Evolutionary conservation across 2,113 vertebrate species (phyloP), one percentile per base, ranked within the genome.

Genomic region (Paedocypris sp.): DNA sequence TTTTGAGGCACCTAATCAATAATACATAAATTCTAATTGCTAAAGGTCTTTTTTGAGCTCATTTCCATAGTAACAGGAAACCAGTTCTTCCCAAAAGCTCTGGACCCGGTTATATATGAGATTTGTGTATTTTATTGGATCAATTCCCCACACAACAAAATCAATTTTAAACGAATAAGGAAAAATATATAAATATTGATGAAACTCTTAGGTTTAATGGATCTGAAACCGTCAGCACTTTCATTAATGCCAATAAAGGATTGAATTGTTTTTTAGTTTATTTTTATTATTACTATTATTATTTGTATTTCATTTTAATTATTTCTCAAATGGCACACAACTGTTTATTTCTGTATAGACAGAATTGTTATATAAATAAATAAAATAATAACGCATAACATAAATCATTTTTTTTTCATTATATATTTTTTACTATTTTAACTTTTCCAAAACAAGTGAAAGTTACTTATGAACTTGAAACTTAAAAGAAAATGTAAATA

Each of bases 21-120:
- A 62, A 39, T 9, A 31, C 33, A 49, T 35, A 42, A 56, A 56
- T 47, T 35, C 9, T 16, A 46, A 60, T 60, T 35, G 31, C 29
- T 36, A 60, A 60, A 33, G 29, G 31, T 46, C 19, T 26, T 29
- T 39, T 29, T 50, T 50, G 23, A 41, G 46, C 47, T 50, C 16
- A 50, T 41, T n/a, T 41, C 32, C n/a, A 50, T 15, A 22, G 28
- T 15, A 29, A 7, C 16, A 12, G 36, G 28, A 41, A 39, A 28
- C 12, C 36, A 41, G 35, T 5, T 26, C 25, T 28, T 20, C 23
- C 35, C 20, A 3, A 19, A 54, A 54, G 23, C 35, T 39, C 41
- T 23, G 4, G 35, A 54, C 23, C 29, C 2, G 19, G 28, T 56
- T 42, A 26, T 18, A 7, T 20, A 19, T 29, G 35, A 56, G 8